These are phyloP conservation scores for Ammospiza caudacuta DNA, from an alignment of 2,113 vertebrate species.

Conservation along the genomic window DNA sequence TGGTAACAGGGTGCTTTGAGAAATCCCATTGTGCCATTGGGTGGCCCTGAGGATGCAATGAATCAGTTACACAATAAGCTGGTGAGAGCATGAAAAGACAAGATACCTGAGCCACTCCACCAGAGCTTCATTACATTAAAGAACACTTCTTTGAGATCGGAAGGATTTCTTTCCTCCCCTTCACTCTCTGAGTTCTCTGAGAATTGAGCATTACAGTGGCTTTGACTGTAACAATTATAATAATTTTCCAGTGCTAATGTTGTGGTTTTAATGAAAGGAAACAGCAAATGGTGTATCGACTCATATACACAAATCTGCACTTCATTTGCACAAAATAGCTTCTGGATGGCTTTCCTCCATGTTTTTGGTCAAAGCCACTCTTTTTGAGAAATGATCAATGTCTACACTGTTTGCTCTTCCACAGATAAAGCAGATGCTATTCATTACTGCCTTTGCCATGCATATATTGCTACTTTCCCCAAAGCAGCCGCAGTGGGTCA, in stretches of 20 bases:
- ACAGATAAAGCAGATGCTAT: constrained; percentile 85
- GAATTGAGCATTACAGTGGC: constrained; percentile 79
- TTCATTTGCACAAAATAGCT: constrained; percentile 85
- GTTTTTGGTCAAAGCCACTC: constrained; percentile 73
- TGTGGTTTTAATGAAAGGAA: constrained; percentile 84
- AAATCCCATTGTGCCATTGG: not conserved
- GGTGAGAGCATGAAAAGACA: not conserved
- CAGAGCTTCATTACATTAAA: not conserved
- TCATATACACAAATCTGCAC: constrained; percentile 80
- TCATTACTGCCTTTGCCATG: constrained; percentile 80
- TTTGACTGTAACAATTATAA: constrained; percentile 86
- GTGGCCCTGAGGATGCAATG: not conserved
- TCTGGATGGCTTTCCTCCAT: constrained; percentile 74
- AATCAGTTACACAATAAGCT: not conserved
- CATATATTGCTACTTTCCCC: constrained; percentile 66
- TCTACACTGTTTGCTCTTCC: constrained; percentile 73
- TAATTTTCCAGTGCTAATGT: constrained; percentile 79
- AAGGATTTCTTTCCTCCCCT: not conserved
- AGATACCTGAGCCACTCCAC: not conserved
- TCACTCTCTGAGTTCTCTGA: constrained; percentile 35
- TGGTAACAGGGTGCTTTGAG: not conserved
- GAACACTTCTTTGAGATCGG: not conserved
- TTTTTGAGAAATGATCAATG: constrained; percentile 83
- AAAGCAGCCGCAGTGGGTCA: constrained; percentile 59
- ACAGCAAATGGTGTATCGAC: constrained; percentile 77